Evolutionary conservation across 2,113 vertebrate species (phyloP).

Genomic region (Triplophysa dalaica): DNA sequence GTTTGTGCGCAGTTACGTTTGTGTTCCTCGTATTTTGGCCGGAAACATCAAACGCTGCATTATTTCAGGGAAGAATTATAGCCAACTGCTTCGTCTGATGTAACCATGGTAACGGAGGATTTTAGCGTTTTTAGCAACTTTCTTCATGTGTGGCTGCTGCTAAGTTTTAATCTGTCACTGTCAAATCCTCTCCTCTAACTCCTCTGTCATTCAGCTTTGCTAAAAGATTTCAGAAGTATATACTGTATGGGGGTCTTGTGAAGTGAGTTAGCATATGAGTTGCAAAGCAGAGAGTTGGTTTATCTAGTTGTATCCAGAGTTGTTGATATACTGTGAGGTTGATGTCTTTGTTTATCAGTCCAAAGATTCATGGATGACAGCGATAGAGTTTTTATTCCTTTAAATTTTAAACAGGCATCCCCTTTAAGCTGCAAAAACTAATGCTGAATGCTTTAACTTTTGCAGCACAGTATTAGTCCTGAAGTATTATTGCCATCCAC

Average conservation of each 20-base stretch:
- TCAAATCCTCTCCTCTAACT: conserved; percentile 41
- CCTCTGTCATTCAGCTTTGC: conserved; percentile 40
- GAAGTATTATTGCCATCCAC: too few species aligned
- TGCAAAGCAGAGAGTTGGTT: neutral
- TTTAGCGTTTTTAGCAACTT: conserved; percentile 56
- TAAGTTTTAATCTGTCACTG: conserved; percentile 50
- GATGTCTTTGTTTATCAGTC: neutral
- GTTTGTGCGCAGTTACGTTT: conserved; percentile 33
- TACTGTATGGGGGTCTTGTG: conserved; percentile 5
- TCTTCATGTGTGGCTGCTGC: conserved; percentile 52
- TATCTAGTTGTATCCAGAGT: neutral
- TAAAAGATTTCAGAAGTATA: conserved; percentile 28
- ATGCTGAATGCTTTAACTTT: too few species aligned
- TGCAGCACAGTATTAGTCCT: too few species aligned
- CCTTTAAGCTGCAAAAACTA: too few species aligned
- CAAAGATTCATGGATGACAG: neutral
- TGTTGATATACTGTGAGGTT: neutral
- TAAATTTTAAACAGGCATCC: too few species aligned
- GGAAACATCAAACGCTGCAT: conserved; percentile 48
- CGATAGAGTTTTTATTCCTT: too few species aligned
- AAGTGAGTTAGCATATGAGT: neutral
- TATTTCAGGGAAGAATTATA: conserved; percentile 54
- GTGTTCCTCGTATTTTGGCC: conserved; percentile 49
- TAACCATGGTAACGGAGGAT: conserved; percentile 61
- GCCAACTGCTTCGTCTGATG: conserved; percentile 48